These are phyloP conservation scores for Tromatobia lineatoria DNA, from an alignment of 2,888 invertebrate species.

Conservation along the genomic window DNA sequence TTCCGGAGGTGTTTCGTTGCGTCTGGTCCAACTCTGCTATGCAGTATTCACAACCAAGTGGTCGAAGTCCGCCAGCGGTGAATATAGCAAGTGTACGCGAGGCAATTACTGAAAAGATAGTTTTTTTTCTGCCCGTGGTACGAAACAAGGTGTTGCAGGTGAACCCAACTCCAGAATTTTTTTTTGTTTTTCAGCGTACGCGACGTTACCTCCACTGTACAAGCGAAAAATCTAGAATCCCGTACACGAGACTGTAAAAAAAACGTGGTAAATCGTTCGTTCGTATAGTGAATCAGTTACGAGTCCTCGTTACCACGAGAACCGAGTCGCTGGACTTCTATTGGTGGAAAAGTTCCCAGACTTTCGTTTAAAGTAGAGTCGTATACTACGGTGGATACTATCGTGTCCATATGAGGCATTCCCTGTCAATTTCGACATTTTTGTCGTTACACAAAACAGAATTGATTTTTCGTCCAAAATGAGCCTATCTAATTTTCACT, in stretches of 20 bases:
- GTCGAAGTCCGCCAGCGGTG: background rate
- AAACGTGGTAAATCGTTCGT: slow-evolving; percentile 38
- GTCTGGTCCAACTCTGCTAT: background rate
- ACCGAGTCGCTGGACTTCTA: slow-evolving; percentile 13
- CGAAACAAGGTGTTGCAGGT: slow-evolving; percentile 10
- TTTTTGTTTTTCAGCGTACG: background rate
- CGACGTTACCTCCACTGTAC: background rate
- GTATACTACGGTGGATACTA: background rate
- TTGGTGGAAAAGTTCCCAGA: slow-evolving; percentile 9
- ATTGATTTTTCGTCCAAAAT: no score
- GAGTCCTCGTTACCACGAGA: slow-evolving; percentile 20
- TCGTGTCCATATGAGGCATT: background rate
- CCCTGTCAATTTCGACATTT: background rate
- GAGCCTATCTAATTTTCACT: no score
- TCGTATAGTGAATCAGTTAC: slow-evolving; percentile 20
- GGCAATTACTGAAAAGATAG: slow-evolving; percentile 8
- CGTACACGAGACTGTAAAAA: slow-evolving; percentile 47
- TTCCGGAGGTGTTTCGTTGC: background rate
- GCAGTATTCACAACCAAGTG: background rate
- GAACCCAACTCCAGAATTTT: background rate
- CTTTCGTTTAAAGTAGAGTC: slow-evolving; percentile 5
- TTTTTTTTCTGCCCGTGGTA: background rate
- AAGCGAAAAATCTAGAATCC: slow-evolving; percentile 43
- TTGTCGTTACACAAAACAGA: background rate
- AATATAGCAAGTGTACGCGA: background rate